These are phyloP conservation scores for Troides aeacus DNA, from an alignment of 2,888 invertebrate genomes.

Conservation along the genomic window DNA sequence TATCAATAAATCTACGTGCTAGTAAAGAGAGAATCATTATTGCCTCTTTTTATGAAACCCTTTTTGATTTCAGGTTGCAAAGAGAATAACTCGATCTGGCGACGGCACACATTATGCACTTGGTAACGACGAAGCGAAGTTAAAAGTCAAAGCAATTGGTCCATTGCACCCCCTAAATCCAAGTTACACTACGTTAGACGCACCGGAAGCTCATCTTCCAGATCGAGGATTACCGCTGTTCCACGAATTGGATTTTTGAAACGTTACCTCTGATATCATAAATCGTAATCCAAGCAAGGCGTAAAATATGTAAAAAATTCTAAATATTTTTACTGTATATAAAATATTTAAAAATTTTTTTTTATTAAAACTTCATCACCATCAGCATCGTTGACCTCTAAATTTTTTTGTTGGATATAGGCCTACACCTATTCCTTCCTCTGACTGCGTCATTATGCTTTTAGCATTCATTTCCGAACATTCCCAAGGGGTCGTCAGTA, in stretches of 20 bases:
- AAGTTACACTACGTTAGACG: constrained; percentile 52
- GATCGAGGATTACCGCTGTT: constrained; percentile 60
- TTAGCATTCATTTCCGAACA: no score
- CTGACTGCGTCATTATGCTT: no score
- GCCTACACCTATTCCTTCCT: no score
- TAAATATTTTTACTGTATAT: neutral
- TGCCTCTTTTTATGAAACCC: no score
- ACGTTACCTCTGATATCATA: constrained; percentile 30
- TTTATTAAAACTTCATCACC: no score
- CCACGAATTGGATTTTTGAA: constrained; percentile 57
- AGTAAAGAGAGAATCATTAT: neutral
- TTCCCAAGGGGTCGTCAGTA: no score
- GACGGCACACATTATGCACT: constrained; percentile 82
- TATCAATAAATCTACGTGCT: neutral
- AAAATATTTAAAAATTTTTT: no score
- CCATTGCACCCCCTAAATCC: constrained; percentile 68
- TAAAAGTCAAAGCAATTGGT: constrained; percentile 55
- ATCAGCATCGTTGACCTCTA: no score
- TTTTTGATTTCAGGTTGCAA: constrained; percentile 60
- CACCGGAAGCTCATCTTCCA: constrained; percentile 51
- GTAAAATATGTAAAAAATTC: neutral
- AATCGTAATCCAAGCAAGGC: constrained; percentile 1
- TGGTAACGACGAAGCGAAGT: constrained; percentile 58
- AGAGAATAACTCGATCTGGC: constrained; percentile 81
- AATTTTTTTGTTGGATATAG: no score